phyloP scores from a whole-genome alignment of 2,888 invertebrate genomes.

The Lasioglossum marginatum region DNA sequence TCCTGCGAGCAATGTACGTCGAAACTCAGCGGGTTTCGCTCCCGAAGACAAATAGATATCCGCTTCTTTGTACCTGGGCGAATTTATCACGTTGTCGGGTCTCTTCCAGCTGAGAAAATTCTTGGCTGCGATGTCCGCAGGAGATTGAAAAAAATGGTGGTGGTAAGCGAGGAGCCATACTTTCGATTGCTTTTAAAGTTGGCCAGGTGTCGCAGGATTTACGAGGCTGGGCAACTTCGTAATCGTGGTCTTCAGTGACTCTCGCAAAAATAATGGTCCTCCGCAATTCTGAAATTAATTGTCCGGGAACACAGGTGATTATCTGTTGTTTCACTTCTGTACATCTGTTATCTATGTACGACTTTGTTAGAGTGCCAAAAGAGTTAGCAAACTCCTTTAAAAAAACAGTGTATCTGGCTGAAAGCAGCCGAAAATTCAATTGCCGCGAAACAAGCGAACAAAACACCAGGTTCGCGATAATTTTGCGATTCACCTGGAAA shows the following conservation, averaged over 20 bases:
- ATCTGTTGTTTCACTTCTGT: background rate
- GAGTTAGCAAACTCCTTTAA: background rate
- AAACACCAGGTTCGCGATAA: background rate
- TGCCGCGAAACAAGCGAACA: background rate
- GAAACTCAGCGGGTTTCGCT: constrained; percentile 10
- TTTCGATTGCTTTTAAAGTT: constrained; percentile 16
- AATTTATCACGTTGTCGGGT: constrained; percentile 23
- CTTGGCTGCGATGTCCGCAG: background rate
- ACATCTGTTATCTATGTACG: too few relatives aligned
- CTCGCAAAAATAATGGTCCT: background rate
- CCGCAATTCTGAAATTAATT: background rate
- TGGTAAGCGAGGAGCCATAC: background rate
- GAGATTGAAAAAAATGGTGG: constrained; percentile 21
- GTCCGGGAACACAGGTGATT: background rate
- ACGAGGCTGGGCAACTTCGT: background rate
- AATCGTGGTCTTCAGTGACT: background rate
- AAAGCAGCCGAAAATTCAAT: background rate
- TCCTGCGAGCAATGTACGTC: background rate
- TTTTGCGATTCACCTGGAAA: background rate
- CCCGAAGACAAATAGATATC: constrained; percentile 13
- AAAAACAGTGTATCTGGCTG: too few relatives aligned
- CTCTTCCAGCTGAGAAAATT: background rate
- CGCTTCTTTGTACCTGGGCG: constrained; percentile 13
- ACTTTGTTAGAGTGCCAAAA: too few relatives aligned
- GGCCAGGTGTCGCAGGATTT: constrained; percentile 1